A percentile compares a stretch with the other conserved stretches of the same genome.
Conservation (phyloP, 2,888 invertebrate species). For the Lithophane socia region DNA sequence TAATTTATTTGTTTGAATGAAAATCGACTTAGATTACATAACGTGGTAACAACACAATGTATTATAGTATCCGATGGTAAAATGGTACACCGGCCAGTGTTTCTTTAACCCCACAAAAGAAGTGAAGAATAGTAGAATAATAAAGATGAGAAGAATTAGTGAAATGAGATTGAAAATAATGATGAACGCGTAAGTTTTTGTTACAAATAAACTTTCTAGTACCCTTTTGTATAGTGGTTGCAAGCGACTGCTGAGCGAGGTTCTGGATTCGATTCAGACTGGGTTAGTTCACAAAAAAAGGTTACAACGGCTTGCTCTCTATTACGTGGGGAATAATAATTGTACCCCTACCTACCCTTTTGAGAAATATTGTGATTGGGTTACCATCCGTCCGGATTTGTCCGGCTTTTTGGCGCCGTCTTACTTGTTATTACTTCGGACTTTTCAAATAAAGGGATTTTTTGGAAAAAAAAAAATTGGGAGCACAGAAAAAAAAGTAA, state of each 20-base stretch:
- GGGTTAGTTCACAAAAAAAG: not conserved
- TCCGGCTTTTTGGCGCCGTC: not conserved
- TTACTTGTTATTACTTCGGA: not conserved
- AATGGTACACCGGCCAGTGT: slow-evolving; percentile 25
- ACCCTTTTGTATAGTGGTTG: not conserved
- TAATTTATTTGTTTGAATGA: slow-evolving; percentile 17
- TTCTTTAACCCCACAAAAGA: slow-evolving; percentile 7
- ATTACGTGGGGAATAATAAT: not conserved
- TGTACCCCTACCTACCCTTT: not conserved
- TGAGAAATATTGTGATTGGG: not conserved
- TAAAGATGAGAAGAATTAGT: not conserved
- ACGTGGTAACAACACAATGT: slow-evolving; percentile 22
- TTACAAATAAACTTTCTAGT: not conserved
- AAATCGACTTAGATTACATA: not conserved
- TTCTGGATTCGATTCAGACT: not conserved
- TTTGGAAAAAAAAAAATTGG: not conserved
- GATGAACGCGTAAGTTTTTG: not conserved
- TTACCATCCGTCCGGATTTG: not conserved
- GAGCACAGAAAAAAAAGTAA: not conserved
- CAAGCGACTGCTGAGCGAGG: not conserved
- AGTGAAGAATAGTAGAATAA: not conserved
- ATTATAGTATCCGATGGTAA: not conserved
- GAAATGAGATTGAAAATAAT: slow-evolving; percentile 7
- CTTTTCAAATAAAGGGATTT: not conserved
- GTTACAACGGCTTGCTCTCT: not conserved